phyloP scores from a whole-genome alignment of 1,140 invertebrate species.

The Euschistus heros region DNA sequence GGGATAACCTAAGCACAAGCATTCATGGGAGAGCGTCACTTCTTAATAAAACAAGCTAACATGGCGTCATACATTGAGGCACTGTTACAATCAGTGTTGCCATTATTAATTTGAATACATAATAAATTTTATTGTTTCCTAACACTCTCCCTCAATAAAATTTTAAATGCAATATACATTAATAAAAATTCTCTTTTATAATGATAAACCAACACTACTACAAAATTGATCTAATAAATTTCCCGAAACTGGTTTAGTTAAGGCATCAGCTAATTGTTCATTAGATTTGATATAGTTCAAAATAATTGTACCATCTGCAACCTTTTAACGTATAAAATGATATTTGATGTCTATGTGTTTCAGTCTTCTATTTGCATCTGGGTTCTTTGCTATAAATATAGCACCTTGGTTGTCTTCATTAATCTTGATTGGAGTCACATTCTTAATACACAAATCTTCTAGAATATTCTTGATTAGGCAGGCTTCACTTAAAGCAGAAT shows the following conservation, averaged over 20 bases:
- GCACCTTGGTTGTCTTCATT: not conserved
- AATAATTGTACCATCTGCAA: not conserved
- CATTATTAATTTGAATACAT: no score
- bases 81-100: no score
- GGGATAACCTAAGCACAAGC: no score
- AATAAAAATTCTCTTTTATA: not conserved
- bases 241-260: not conserved
- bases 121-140: not conserved
- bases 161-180: not conserved
- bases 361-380: not conserved
- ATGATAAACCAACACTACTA: not conserved
- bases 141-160: constrained; percentile 6
- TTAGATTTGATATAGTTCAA: not conserved
- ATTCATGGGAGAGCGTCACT: no score
- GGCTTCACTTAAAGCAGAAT: constrained; percentile 19
- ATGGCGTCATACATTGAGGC: no score
- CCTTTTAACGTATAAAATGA: constrained; percentile 2
- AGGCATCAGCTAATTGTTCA: not conserved
- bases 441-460: not conserved
- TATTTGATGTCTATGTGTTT: not conserved
- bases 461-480: not conserved
- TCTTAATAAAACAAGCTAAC: no score
- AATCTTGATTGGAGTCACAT: no score
- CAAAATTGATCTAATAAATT: not conserved
- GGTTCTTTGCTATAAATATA: constrained; percentile 1